Percentiles rank a stretch among this genome's conserved stretches.
These are phyloP conservation scores for Tokudaia tokunoshimensis DNA, from an alignment of 2,797 vertebrate species.

Conservation along the genomic window DNA sequence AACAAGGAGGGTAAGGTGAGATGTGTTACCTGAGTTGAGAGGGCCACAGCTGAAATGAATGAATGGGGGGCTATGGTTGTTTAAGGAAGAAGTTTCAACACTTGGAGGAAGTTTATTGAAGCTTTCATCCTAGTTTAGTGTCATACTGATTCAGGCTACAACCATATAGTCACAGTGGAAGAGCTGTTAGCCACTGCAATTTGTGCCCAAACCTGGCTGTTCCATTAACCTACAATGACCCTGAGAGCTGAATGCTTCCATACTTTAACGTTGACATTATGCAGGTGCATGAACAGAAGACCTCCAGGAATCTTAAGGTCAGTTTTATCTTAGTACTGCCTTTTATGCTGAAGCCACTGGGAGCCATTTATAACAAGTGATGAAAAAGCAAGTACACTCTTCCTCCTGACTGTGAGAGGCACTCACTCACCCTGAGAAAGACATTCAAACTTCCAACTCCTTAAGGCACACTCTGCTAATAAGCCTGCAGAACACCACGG, in stretches of 20 bases:
- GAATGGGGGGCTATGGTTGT: not conserved
- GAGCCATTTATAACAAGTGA: conserved; percentile 63
- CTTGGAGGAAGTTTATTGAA: not conserved
- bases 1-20: not conserved
- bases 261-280: not conserved
- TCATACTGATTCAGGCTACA: not conserved
- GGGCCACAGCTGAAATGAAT: not conserved
- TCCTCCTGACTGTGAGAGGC: conserved; percentile 54
- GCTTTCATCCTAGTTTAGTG: not conserved
- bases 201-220: not conserved
- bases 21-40: not conserved
- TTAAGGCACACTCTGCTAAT: conserved; percentile 60
- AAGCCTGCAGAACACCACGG: conserved; percentile 59
- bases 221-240: conserved; percentile 30
- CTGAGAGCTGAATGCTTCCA: not conserved
- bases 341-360: not conserved
- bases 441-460: conserved; percentile 44
- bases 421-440: conserved; percentile 51
- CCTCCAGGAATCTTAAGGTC: conserved; percentile 68
- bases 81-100: not conserved
- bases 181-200: conserved; percentile 20
- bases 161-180: conserved; percentile 23
- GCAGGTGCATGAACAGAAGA: conserved; percentile 10
- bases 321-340: conserved; percentile 44
- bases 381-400: conserved; percentile 35